Base-by-base conservation (phyloP, 1,140 invertebrate species). In the Antheraea mylitta region DNA sequence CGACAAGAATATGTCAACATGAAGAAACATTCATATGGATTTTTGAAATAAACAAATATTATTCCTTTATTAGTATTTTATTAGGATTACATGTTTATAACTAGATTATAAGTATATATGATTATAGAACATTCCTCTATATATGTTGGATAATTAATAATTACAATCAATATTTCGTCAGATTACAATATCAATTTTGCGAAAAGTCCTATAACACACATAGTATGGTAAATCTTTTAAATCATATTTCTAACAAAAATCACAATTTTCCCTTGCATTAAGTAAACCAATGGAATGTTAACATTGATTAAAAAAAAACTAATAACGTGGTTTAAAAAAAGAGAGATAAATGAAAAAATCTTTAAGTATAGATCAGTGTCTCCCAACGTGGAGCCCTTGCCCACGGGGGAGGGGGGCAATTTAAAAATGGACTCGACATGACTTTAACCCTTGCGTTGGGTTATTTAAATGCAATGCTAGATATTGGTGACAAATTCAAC, bases 1-100 rank as follows among this genome's bases (percentile, higher is more conserved):
- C 80, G 92, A 91, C 72, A 87, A 80, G 79, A 87, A 80, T 79
- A 79, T 77, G 72, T 86, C 71, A 75, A 66, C 19, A 71, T 86
- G 58, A 91, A 90, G 71, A 90, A 93, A 80, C 78, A 92, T 77
- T 90, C 92, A 69, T 92, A 93, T 85, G 94, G 93, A 67, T 94
- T 94, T 84, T 82, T 94, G 69, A 93, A 93, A 91, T 94, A 93
- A 93, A 83, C 9, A 48, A 22, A 19, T 19, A 61, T 7, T 7
- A 30, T 30, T 22, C 5, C 5, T 60, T 60, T 60, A 19, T 36
- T 36, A 22, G 30, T 60, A 19, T 60, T 60, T 13, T 53, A 53
- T 53, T 16, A 53, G 16, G 45, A n/a, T 10, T 53, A 53, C 6
- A 53, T 53, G 45, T 53, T 53, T 42, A 42, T 10, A 42, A 42